Evolutionary conservation across 2,888 invertebrate genomes (phyloP).

Genomic region (Tetranychus truncatus): DNA sequence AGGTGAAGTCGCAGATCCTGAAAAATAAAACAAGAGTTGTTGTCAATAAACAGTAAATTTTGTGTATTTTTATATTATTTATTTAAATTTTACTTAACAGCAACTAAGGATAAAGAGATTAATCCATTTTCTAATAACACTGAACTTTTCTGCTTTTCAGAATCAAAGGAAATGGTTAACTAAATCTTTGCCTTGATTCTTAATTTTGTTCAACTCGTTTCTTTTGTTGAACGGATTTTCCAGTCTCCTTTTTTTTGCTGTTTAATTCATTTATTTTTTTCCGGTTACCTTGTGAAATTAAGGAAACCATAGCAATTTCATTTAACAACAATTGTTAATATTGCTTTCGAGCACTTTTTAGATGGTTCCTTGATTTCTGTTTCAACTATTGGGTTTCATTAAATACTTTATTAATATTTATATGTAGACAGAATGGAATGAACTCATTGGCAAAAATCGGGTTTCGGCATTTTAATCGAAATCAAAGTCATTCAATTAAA

Average conservation of each 20-base stretch:
- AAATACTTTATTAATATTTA: no score
- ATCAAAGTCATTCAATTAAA: no score
- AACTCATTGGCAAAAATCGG: no score
- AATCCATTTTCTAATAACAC: background rate
- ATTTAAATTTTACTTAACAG: background rate
- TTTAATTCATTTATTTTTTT: background rate
- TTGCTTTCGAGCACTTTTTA: background rate
- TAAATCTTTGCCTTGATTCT: background rate
- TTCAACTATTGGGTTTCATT: no score
- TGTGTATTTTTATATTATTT: no score
- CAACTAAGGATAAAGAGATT: background rate
- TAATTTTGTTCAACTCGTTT: background rate
- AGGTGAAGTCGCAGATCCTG: slow-evolving; percentile 71
- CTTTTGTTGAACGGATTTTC: background rate
- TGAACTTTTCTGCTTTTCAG: background rate
- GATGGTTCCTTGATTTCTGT: background rate
- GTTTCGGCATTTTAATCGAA: no score
- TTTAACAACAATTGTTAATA: background rate
- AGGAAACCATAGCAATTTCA: background rate
- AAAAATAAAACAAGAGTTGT: background rate
- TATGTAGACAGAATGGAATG: no score
- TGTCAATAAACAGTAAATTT: background rate
- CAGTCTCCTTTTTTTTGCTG: background rate
- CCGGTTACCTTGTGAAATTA: slow-evolving; percentile 4
- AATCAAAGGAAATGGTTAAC: slow-evolving; percentile 2